Percentiles rank a stretch among this genome's conserved stretches.
These are phyloP conservation scores for Xenus cinereus DNA, from an alignment of 2,113 vertebrate species.

Conservation along the genomic window DNA sequence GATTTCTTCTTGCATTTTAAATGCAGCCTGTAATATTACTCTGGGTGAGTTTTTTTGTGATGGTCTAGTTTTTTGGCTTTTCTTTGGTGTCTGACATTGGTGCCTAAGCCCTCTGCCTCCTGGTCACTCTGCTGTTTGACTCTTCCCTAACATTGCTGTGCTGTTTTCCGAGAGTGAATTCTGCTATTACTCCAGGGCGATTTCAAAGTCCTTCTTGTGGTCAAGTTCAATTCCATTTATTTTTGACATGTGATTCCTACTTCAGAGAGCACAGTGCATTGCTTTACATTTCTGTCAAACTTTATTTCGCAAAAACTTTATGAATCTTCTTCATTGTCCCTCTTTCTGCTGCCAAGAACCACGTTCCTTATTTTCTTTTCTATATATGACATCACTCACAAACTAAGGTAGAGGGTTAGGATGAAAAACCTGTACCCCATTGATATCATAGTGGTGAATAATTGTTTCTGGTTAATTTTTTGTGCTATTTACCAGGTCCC, in stretches of 20 bases:
- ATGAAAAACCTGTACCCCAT: neutral
- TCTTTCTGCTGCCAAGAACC: neutral
- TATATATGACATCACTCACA: neutral
- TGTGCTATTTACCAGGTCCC: neutral
- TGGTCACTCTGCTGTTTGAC: neutral
- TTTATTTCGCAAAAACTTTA: constrained; percentile 26
- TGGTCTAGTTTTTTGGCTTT: neutral
- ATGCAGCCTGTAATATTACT: neutral
- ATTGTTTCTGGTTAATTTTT: neutral
- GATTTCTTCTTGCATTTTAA: neutral
- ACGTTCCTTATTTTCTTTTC: neutral
- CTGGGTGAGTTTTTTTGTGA: neutral
- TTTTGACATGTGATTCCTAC: constrained; percentile 49
- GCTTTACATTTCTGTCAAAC: constrained; percentile 44
- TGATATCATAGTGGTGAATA: neutral
- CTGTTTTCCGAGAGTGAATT: constrained; percentile 33
- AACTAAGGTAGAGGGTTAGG: neutral
- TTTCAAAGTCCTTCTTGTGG: constrained; percentile 39
- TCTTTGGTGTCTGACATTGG: neutral
- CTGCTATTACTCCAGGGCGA: constrained; percentile 13
- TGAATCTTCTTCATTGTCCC: neutral
- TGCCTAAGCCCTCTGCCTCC: constrained; percentile 31
- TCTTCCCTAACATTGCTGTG: neutral
- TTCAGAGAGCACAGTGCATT: neutral
- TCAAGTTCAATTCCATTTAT: constrained; percentile 58